Percentiles rank a stretch among this genome's conserved stretches.
Conservation (phyloP, 2,797 vertebrate genomes). For the Epinephelus coioides region DNA sequence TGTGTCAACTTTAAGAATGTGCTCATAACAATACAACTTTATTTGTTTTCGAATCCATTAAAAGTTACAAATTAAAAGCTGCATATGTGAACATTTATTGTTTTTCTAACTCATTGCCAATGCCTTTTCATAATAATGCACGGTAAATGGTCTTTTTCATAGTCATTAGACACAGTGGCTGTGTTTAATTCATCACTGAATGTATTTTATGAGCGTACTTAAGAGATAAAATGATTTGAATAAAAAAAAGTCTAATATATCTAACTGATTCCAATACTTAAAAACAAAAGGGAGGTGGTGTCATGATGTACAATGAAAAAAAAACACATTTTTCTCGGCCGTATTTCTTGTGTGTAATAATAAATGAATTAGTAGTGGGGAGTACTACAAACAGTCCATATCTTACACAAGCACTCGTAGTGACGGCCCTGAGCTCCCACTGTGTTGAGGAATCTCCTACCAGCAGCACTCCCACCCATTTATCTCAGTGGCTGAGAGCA, state of each 20-base stretch:
- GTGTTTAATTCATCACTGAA: slow-evolving; percentile 53
- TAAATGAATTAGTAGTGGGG: slow-evolving; percentile 85
- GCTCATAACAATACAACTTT: slow-evolving; percentile 32
- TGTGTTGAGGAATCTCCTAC: slow-evolving; percentile 85
- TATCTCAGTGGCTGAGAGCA: slow-evolving; percentile 71
- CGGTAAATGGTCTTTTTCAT: slow-evolving; percentile 53
- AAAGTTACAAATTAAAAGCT: slow-evolving; percentile 42
- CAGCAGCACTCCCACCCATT: slow-evolving; percentile 88
- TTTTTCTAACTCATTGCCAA: slow-evolving; percentile 57
- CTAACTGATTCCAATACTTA: slow-evolving; percentile 46
- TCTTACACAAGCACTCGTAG: slow-evolving; percentile 86
- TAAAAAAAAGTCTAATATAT: slow-evolving; percentile 57
- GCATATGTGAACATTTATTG: slow-evolving; percentile 26
- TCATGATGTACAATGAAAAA: slow-evolving; percentile 48
- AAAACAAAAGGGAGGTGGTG: slow-evolving; percentile 62
- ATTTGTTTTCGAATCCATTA: slow-evolving; percentile 41
- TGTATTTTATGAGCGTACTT: slow-evolving; percentile 44
- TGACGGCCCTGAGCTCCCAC: slow-evolving; percentile 83
- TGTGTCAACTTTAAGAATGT: slow-evolving; percentile 19
- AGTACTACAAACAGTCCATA: slow-evolving; percentile 85
- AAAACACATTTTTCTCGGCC: slow-evolving; percentile 53
- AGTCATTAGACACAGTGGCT: slow-evolving; percentile 54
- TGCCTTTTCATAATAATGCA: slow-evolving; percentile 53
- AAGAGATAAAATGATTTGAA: slow-evolving; percentile 50
- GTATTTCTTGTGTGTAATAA: slow-evolving; percentile 84